These are phyloP conservation scores for Alligator sinensis DNA, from an alignment of 2,113 vertebrate genomes.

Conservation along the genomic window DNA sequence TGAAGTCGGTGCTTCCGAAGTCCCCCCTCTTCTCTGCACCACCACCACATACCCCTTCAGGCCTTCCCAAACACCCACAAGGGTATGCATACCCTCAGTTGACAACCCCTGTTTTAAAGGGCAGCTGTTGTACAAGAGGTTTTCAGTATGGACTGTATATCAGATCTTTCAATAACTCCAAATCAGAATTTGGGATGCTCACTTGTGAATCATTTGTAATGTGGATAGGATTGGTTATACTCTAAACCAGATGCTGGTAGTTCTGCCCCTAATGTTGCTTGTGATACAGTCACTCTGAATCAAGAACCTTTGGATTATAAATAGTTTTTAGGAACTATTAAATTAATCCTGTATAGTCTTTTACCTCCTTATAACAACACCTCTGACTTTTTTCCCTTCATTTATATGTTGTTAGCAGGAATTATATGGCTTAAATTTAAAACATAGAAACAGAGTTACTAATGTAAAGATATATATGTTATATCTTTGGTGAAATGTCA, in stretches of 20 bases:
- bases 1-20: no score
- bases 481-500: constrained; percentile 15
- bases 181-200: not conserved
- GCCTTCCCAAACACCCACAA: no score
- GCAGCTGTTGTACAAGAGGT: not conserved
- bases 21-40: no score
- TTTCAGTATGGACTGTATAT: not conserved
- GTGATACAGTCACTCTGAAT: not conserved
- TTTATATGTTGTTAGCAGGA: not conserved
- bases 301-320: not conserved
- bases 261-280: not conserved
- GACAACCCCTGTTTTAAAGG: not conserved
- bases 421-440: constrained; percentile 6
- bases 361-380: not conserved
- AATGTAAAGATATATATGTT: not conserved
- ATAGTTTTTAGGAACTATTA: not conserved
- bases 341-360: not conserved
- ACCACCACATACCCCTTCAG: no score
- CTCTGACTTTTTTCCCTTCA: not conserved
- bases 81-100: no score
- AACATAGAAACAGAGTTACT: not conserved
- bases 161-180: not conserved
- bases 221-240: not conserved
- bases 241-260: not conserved
- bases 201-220: not conserved